Evolutionary conservation across 2,113 vertebrate species (phyloP), one percentile per base, ranked within the genome.

Genomic region (Gallinago paraguaiae): DNA sequence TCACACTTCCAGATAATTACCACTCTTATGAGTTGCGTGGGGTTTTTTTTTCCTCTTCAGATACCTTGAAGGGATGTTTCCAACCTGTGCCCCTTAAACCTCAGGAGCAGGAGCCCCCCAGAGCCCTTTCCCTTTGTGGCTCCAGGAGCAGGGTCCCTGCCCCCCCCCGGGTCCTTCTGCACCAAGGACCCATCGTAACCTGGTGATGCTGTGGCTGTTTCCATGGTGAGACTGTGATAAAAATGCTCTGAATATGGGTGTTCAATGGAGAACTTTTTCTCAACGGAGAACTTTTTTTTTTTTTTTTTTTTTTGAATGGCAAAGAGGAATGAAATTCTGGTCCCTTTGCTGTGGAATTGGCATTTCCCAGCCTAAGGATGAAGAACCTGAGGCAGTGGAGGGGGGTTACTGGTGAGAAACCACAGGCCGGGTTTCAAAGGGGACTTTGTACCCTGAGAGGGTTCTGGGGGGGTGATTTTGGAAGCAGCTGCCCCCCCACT

Each of bases 161-260:
- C 57, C 41, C 2, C 2, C 16, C 51, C 56, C 2, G 0, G 0
- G 6, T 64, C 16, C 54, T 54, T 25, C 8, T 10, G 28, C 33
- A 11, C 15, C 20, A 1, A 12, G 70, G 82, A 18, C 39, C 53
- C 20, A 3, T 1, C 0, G 35, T 1, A 6, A 22, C 3, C 68
- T 10, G 43, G 11, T 20, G 82, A 23, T 25, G 65, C 48, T 1
- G 0, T 0, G 6, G 4, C 17, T 13, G 1, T 16, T 27, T 59
- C 48, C 27, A 30, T 7, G 7, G 48, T 2, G 5, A 39, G 61
- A 17, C 0, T 0, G 53, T 10, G 13, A 13, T 22, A 9, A 61
- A 9, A 57, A 0, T 1, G 13, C 28, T 11, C 57, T 16, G 31
- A 9, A 45, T 4, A 7, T 0, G 11, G 57, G 16, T 5, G 1